phyloP scores from a whole-genome alignment of 2,888 invertebrate genomes.

The Conomelus anceps region DNA sequence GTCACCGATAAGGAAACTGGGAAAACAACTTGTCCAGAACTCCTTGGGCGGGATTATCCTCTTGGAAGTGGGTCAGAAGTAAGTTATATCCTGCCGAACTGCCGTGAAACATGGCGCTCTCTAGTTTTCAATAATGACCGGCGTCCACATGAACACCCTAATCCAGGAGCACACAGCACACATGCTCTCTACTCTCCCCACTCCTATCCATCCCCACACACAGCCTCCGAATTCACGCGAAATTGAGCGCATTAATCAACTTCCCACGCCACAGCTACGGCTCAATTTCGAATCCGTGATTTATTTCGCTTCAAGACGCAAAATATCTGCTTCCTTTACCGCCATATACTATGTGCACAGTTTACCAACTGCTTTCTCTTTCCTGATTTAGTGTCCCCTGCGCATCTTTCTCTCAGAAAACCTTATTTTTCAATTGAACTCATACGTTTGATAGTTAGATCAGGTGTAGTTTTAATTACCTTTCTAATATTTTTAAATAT shows the following conservation, averaged over 20 bases:
- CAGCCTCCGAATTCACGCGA: background rate
- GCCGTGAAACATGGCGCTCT: background rate
- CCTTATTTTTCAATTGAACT: background rate
- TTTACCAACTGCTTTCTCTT: background rate
- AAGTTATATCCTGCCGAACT: background rate
- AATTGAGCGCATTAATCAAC: background rate
- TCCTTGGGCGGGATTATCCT: background rate
- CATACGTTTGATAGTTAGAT: background rate
- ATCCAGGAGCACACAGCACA: background rate
- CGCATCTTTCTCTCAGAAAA: background rate
- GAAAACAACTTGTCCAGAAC: background rate
- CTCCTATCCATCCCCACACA: background rate
- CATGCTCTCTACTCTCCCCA: background rate
- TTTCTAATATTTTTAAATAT: too few relatives aligned
- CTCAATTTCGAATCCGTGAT: background rate
- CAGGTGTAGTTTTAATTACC: too few relatives aligned
- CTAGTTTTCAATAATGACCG: background rate
- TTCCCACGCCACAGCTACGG: background rate
- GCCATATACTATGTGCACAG: background rate
- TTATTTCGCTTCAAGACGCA: background rate
- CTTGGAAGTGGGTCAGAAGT: background rate
- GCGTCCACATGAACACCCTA: background rate
- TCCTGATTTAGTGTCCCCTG: background rate
- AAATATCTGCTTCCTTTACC: background rate
- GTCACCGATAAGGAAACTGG: background rate